A percentile compares a stretch with the other conserved stretches of the same genome.
Evolutionary conservation across 2,888 invertebrate species (phyloP).

Genomic region (Dexiosoma caninum): DNA sequence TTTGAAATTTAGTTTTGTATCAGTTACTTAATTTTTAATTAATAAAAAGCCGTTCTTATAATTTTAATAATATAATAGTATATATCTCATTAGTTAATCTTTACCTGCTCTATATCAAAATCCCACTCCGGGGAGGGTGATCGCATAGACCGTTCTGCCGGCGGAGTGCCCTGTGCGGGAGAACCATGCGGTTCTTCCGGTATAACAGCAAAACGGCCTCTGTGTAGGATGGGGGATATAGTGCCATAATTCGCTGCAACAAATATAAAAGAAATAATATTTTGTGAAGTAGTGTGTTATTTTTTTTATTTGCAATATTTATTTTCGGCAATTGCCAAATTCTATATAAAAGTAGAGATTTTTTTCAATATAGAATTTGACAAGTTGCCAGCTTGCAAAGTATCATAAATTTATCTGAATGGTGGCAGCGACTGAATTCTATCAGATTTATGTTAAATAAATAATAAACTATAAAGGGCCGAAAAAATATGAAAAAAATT

Average conservation of each 20-base stretch:
- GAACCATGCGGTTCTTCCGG: slow-evolving; percentile 79
- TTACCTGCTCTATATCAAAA: slow-evolving; percentile 77
- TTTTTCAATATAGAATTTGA: too few relatives aligned
- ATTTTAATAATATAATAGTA: too few relatives aligned
- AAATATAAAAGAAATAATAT: background rate
- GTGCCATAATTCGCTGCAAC: slow-evolving; percentile 77
- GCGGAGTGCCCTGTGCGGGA: slow-evolving; percentile 73
- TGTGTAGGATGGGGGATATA: slow-evolving; percentile 77
- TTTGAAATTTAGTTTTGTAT: too few relatives aligned
- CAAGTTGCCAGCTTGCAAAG: too few relatives aligned
- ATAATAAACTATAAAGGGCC: too few relatives aligned
- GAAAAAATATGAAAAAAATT: too few relatives aligned
- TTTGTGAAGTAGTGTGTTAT: too few relatives aligned
- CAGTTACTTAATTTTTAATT: background rate
- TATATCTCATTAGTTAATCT: slow-evolving; percentile 42
- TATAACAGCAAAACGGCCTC: slow-evolving; percentile 78
- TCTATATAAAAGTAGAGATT: background rate
- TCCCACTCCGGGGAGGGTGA: slow-evolving; percentile 78
- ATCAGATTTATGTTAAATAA: too few relatives aligned
- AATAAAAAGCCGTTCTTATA: slow-evolving; percentile 23
- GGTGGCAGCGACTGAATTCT: too few relatives aligned
- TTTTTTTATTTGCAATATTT: too few relatives aligned
- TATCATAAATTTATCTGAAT: too few relatives aligned
- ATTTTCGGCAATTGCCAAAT: background rate
- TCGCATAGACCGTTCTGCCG: slow-evolving; percentile 69